These are phyloP conservation scores for Hycleus phaleratus DNA, from an alignment of 1,140 invertebrate species.

Conservation along the genomic window DNA sequence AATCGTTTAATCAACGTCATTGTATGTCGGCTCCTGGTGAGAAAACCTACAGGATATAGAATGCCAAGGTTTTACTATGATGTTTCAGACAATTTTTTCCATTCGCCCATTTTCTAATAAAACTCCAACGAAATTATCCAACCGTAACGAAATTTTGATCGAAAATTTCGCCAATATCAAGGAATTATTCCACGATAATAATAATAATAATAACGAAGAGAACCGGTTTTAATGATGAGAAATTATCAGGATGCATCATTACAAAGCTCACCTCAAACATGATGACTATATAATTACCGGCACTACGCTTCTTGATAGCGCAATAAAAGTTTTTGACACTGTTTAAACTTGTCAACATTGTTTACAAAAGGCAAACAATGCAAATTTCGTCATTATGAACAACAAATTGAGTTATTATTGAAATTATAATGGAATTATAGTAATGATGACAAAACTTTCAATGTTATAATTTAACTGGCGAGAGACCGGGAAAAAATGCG, in stretches of 20 bases:
- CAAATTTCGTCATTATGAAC: too few species aligned
- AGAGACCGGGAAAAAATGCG: background rate
- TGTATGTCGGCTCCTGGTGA: slow-evolving; percentile 37
- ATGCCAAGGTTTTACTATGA: slow-evolving; percentile 23
- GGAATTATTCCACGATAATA: too few species aligned
- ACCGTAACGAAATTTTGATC: too few species aligned
- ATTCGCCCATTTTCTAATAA: too few species aligned
- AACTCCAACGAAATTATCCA: too few species aligned
- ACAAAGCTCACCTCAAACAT: slow-evolving; percentile 14
- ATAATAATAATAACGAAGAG: background rate
- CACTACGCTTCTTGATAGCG: slow-evolving; percentile 17
- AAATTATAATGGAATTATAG: background rate
- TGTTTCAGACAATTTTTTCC: slow-evolving; percentile 10
- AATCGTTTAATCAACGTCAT: slow-evolving; percentile 38
- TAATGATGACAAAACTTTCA: background rate
- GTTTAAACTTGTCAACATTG: slow-evolving; percentile 11
- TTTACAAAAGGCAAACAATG: background rate
- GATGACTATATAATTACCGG: slow-evolving; percentile 25
- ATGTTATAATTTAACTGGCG: background rate
- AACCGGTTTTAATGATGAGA: slow-evolving; percentile 23
- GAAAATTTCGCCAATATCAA: too few species aligned
- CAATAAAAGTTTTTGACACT: slow-evolving; percentile 19
- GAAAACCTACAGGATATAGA: slow-evolving; percentile 26
- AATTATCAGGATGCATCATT: slow-evolving; percentile 22
- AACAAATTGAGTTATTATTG: too few species aligned